Conservation (phyloP, 2,113 vertebrate genomes). For the Rhodinocichla rosea region DNA sequence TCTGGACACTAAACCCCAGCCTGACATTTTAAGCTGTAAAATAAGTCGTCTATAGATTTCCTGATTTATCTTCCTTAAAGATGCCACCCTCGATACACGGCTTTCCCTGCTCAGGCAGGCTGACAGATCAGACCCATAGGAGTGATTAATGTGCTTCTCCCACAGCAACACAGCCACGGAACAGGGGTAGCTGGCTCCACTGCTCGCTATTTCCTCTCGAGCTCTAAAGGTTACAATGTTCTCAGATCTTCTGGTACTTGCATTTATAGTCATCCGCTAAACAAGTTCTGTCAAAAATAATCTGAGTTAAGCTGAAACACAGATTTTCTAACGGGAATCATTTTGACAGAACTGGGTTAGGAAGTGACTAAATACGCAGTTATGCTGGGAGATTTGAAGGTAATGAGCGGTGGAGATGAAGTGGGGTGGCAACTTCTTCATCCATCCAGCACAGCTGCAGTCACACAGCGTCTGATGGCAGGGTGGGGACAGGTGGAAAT, state of each 20-base stretch:
- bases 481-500: not conserved
- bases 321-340: slow-evolving; percentile 59
- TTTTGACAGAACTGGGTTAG: slow-evolving; percentile 70
- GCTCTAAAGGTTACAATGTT: slow-evolving; percentile 53
- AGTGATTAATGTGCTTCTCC: not conserved
- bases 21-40: not conserved
- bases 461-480: not conserved
- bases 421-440: slow-evolving; percentile 35
- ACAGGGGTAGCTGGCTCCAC: not conserved
- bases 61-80: not conserved
- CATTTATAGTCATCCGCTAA: slow-evolving; percentile 57
- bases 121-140: not conserved
- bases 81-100: not conserved
- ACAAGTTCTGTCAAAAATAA: slow-evolving; percentile 67
- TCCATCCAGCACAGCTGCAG: not conserved
- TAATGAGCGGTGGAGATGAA: slow-evolving; percentile 55
- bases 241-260: slow-evolving; percentile 63
- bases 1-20: not conserved
- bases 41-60: not conserved
- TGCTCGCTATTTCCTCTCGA: not conserved
- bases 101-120: not conserved
- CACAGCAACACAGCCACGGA: not conserved
- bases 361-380: slow-evolving; percentile 60
- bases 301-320: slow-evolving; percentile 65
- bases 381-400: slow-evolving; percentile 37